Percentiles rank a stretch among this genome's conserved stretches.
Conservation (phyloP, 53 echinoderm and acorn worm genomes). For the Mesocentrotus franciscanus region DNA sequence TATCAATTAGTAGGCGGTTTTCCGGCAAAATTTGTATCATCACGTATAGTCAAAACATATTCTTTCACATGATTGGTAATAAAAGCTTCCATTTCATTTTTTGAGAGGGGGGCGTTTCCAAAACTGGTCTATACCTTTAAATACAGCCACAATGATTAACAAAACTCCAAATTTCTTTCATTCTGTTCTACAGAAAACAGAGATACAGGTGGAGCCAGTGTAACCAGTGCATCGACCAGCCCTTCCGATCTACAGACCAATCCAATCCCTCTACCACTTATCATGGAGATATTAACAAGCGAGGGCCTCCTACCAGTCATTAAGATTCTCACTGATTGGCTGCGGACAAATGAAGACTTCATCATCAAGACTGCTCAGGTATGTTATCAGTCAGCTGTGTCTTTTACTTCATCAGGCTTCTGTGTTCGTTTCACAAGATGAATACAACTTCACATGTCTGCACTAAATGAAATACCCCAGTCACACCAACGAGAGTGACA, state of each 20-base stretch:
- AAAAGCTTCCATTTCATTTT: no score
- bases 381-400: slow-evolving; percentile 3
- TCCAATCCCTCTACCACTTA: slow-evolving; percentile 46
- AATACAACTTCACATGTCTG: not conserved
- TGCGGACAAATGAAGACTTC: slow-evolving; percentile 89
- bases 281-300: slow-evolving; percentile 77
- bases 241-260: not conserved
- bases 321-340: slow-evolving; percentile 97
- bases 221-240: not conserved
- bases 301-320: slow-evolving; percentile 87
- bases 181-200: not conserved
- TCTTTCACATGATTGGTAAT: no score
- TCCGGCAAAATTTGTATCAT: no score
- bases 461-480: no score
- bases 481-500: no score
- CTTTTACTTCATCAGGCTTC: not conserved
- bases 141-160: not conserved
- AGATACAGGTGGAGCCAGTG: not conserved
- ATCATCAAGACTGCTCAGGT: slow-evolving; percentile 96
- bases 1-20: no score
- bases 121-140: no score
- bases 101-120: no score
- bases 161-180: not conserved
- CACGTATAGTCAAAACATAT: no score
- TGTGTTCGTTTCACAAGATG: not conserved